phyloP scores from a whole-genome alignment of 2,888 invertebrate genomes.

The Phrixothrix hirtus region DNA sequence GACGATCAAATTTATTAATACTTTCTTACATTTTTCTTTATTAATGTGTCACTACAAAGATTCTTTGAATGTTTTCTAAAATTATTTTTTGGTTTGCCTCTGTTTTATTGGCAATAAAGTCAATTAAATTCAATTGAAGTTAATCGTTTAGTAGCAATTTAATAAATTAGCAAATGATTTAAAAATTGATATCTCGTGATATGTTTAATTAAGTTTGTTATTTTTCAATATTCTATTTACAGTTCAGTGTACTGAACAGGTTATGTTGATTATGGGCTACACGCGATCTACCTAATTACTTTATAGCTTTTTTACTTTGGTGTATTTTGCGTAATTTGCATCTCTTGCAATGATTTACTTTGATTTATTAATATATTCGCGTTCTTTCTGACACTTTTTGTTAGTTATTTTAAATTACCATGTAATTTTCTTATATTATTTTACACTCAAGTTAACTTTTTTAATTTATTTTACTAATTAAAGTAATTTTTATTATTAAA shows the following conservation, averaged over 20 bases:
- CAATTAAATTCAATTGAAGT: not conserved
- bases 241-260: constrained; percentile 12
- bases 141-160: not conserved
- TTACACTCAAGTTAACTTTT: not conserved
- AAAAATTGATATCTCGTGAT: not conserved
- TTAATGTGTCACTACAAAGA: too few species aligned
- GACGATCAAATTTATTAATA: too few species aligned
- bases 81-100: not conserved
- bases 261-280: constrained; percentile 8
- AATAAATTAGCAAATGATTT: too few species aligned
- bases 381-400: not conserved
- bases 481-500: too few species aligned
- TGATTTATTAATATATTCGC: constrained; percentile 1
- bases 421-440: too few species aligned
- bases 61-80: too few species aligned
- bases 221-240: constrained; percentile 11
- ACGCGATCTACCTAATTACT: constrained; percentile 11
- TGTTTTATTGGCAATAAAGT: not conserved
- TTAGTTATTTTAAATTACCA: too few species aligned
- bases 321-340: constrained; percentile 7
- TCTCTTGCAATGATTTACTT: not conserved
- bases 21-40: too few species aligned
- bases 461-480: not conserved
- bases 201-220: constrained; percentile 8
- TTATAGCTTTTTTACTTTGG: constrained; percentile 8